A percentile compares a stretch with the other conserved stretches of the same genome.
These are phyloP conservation scores for Synergus itoensis DNA, from an alignment of 2,888 invertebrate species.

Conservation along the genomic window DNA sequence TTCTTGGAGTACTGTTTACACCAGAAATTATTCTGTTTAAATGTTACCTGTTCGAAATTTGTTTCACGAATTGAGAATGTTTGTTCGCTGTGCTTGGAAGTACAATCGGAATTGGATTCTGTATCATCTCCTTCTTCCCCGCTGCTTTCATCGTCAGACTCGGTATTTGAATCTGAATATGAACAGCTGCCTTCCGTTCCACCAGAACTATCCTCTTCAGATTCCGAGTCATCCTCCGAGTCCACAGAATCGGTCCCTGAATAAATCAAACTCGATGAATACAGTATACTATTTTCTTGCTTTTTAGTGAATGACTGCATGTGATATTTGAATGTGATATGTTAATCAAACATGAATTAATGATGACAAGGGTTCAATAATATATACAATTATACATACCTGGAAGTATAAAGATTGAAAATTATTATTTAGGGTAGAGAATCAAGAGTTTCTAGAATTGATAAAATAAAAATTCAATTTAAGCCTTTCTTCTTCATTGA, in stretches of 20 bases:
- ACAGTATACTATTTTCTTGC: constrained; percentile 15
- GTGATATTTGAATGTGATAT: constrained; percentile 4
- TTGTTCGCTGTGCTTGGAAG: constrained; percentile 77
- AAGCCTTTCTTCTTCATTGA: background rate
- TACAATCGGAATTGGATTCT: constrained; percentile 79
- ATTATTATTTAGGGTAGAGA: background rate
- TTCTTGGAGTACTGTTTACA: background rate
- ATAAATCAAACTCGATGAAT: constrained; percentile 22
- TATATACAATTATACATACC: background rate
- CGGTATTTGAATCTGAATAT: constrained; percentile 76
- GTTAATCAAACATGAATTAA: constrained; percentile 11
- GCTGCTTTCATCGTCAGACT: constrained; percentile 75
- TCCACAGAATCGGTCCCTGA: constrained; percentile 75
- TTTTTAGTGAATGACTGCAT: constrained; percentile 17
- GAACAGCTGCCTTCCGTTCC: constrained; percentile 76
- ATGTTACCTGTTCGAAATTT: constrained; percentile 77
- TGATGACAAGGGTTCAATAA: constrained; percentile 22
- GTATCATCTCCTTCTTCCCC: constrained; percentile 71
- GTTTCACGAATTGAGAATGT: constrained; percentile 79
- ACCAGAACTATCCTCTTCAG: constrained; percentile 77
- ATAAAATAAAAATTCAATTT: background rate
- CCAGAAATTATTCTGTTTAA: constrained; percentile 14
- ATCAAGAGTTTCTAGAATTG: background rate
- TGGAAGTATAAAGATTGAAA: background rate
- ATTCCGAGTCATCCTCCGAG: constrained; percentile 78